Percentiles rank a stretch among this genome's conserved stretches.
Evolutionary conservation across 2,888 invertebrate species (phyloP).

Genomic region (Trichopoda pennipes): DNA sequence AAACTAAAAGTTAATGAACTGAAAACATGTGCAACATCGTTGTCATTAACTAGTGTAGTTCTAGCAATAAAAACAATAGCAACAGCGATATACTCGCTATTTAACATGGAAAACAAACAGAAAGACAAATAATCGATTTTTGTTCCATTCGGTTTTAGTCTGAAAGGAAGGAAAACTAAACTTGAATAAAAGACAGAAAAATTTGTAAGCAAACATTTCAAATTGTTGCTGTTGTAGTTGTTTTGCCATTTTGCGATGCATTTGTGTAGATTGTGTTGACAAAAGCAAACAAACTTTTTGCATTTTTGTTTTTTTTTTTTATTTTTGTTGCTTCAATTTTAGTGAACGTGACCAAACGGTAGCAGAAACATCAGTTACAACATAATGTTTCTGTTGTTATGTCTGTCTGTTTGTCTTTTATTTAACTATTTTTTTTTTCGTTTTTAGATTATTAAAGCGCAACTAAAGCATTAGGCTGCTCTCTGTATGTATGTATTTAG

Average conservation of each 20-base stretch:
- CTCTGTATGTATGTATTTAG: conserved; percentile 18
- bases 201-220: conserved; percentile 61
- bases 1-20: conserved; percentile 62
- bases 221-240: conserved; percentile 10
- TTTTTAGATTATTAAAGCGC: conserved; percentile 41
- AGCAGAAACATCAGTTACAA: conserved; percentile 67
- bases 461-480: conserved; percentile 47
- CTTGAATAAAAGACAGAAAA: conserved; percentile 58
- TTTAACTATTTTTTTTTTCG: background rate
- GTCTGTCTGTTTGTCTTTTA: conserved; percentile 17
- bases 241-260: conserved; percentile 64
- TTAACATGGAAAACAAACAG: conserved; percentile 55
- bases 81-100: conserved; percentile 50
- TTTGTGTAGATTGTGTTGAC: conserved; percentile 69
- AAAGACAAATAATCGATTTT: conserved; percentile 63
- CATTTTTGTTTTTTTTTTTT: background rate
- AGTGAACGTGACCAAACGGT: conserved; percentile 71
- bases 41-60: conserved; percentile 56
- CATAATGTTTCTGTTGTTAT: conserved; percentile 50
- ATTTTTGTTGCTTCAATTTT: conserved; percentile 13
- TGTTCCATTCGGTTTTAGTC: conserved; percentile 37
- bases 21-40: conserved; percentile 62
- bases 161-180: conserved; percentile 20
- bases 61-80: conserved; percentile 23
- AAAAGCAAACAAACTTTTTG: conserved; percentile 57